Base-by-base conservation (phyloP, 2,888 invertebrate species). In the Drosophila nigritarsus region DNA sequence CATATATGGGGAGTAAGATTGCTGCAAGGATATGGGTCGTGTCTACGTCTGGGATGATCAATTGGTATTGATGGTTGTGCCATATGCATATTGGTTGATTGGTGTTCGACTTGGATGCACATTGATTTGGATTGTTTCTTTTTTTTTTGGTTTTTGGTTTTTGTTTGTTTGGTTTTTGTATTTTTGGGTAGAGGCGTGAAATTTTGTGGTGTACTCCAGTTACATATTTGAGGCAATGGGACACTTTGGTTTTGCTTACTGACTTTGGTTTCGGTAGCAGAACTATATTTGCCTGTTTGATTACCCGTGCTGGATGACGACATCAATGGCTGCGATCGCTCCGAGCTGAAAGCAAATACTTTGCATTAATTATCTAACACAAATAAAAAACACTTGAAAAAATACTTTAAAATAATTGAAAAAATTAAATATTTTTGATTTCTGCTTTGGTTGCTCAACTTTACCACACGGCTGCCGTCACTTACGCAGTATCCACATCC, bases 211-310 rank as follows among this genome's bases (percentile, higher is more conserved):
- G 75, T 83, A 84, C 89, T 88, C 88, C 88, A 83, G 87, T 89
- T 87, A 55, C 55, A 55, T 36, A 67, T 58, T 65, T 88, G 89
- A 78, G 86, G 90, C 90, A 78, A 75, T 84, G 76, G 79, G 77
- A 86, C 80, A 88, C 66, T 91, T 78, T 91, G 91, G 89, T 90
- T 92, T 96, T 98, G 98, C 98, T 98, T 98, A 98, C 98, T 98
- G 98, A 98, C 98, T 98, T 98, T 98, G 98, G 96, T 96, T 95
- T 96, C 95, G 95, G 95, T 94, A 92, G 92, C 92, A 90, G 91
- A 87, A 87, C 87, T 88, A 91, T 91, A 92, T 92, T 92, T 92
- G 92, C 91, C 92, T 92, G 90, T 91, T 92, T 91, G 92, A 92
- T 91, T 92, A 91, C 91, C 91, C 87, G 89, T 84, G 89, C 85